Base-by-base conservation (phyloP, 2,888 invertebrate species). In the Petrolisthes manimaculis region DNA sequence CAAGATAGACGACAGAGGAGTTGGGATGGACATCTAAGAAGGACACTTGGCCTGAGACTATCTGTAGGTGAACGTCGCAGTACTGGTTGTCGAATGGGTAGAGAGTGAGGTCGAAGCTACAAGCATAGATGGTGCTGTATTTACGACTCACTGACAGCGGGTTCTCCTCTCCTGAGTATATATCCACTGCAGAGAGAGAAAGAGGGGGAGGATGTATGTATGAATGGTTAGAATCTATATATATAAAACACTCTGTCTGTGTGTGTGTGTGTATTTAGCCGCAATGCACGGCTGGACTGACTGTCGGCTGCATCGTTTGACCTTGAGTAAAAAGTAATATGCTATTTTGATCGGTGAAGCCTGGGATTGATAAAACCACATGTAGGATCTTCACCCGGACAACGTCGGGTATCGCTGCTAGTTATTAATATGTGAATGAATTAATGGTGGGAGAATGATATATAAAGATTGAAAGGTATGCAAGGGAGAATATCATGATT, bases 21-120 rank as follows among this genome's bases (percentile, higher is more conserved):
- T 81, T 83, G 0, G 83, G 56, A 53, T 89, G 86, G 18, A 89
- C 89, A 5, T 86, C 88, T 3, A 91, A 74, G 82, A 88, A 91
- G 54, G 86, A 79, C 61, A 85, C 86, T 5, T 89, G 89, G 6
- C 88, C 91, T 3, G 91, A 91, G 37, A 89, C 77, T 9, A 91
- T 86, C 71, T 88, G 88, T 8, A 91, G 83, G 75, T 91, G 88
- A 21, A 91, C 81, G 67, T 89, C 91, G 55, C 91, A 91, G 56
- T 86, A 37, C 71, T 91, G 91, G 71, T 74, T 80, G 81, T 91
- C 91, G 69, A 91, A 91, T 3, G 91, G 91, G 78, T 91, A 91
- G 18, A 90, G 87, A 4, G 88, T 86, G 14, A 91, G 84, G 84
- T 90, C 86, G 74, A 90, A 91, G 67, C 89, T 69, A 75, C 91